Conservation (phyloP, 2,888 invertebrate species). For the Cremastinae sp. region DNA sequence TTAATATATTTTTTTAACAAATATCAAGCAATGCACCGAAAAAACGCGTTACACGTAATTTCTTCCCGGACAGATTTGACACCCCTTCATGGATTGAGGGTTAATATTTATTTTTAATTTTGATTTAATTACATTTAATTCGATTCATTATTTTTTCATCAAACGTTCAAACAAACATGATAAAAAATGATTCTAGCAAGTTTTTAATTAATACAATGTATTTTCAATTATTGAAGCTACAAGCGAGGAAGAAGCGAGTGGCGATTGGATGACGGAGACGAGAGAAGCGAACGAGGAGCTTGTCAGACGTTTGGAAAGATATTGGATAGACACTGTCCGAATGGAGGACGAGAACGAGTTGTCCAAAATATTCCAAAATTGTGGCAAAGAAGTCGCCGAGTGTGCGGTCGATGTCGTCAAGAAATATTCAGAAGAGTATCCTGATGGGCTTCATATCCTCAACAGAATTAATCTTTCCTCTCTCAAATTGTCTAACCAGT, state of each 20-base stretch:
- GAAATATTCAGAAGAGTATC: constrained; percentile 51
- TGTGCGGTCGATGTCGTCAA: constrained; percentile 53
- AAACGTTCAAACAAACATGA: no score
- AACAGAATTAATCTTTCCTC: no score
- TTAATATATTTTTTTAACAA: no score
- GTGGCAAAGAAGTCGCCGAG: constrained; percentile 49
- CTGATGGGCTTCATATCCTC: constrained; percentile 43
- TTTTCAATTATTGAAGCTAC: background rate
- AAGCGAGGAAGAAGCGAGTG: no score
- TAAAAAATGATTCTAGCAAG: background rate
- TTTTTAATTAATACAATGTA: background rate
- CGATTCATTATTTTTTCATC: background rate
- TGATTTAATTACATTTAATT: background rate
- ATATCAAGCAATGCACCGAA: no score
- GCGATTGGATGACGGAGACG: background rate
- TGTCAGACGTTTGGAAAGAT: background rate
- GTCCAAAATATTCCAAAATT: constrained; percentile 61
- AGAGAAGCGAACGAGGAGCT: background rate
- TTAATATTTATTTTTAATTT: background rate
- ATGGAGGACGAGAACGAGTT: constrained; percentile 58
- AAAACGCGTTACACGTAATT: no score
- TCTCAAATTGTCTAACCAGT: no score
- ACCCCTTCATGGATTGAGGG: no score
- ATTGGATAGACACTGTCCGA: background rate
- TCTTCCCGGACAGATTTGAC: no score